phyloP scores from a whole-genome alignment of 2,797 vertebrate genomes.

The Periophthalmus magnuspinnatus region DNA sequence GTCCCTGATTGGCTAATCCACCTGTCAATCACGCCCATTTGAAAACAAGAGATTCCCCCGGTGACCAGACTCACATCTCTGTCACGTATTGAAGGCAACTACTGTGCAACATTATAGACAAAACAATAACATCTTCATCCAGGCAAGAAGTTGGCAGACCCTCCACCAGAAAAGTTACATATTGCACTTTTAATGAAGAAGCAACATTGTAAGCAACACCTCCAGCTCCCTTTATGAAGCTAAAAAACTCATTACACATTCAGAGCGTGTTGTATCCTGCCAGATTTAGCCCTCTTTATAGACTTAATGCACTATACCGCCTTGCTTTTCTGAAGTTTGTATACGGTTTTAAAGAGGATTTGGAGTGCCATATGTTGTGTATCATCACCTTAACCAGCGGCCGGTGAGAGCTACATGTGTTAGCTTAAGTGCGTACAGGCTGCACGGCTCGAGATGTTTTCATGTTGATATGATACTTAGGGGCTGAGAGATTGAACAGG shows the following conservation, averaged over 20 bases:
- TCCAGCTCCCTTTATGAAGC: background rate
- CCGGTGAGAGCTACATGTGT: slow-evolving; percentile 42
- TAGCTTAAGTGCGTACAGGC: slow-evolving; percentile 27
- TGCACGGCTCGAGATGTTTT: slow-evolving; percentile 36
- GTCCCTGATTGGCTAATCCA: too few species aligned
- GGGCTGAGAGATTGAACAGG: slow-evolving; percentile 59
- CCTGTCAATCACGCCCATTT: too few species aligned
- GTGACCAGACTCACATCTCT: too few species aligned
- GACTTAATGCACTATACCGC: slow-evolving; percentile 25
- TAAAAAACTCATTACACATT: slow-evolving; percentile 56
- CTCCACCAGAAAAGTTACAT: too few species aligned
- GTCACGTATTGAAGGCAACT: too few species aligned
- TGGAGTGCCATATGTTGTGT: slow-evolving; percentile 59
- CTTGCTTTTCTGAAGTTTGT: slow-evolving; percentile 30
- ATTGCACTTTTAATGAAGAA: too few species aligned
- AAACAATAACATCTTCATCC: too few species aligned
- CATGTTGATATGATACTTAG: slow-evolving; percentile 37
- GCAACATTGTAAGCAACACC: background rate
- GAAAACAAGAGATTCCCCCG: too few species aligned
- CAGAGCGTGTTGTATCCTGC: slow-evolving; percentile 26
- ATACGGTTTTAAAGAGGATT: slow-evolving; percentile 38
- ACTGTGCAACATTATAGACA: too few species aligned
- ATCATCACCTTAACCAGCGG: slow-evolving; percentile 65
- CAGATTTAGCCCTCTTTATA: slow-evolving; percentile 36
- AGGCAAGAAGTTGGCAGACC: too few species aligned